Conservation (phyloP, 2,888 invertebrate genomes). For the Bugulina stolonifera region DNA sequence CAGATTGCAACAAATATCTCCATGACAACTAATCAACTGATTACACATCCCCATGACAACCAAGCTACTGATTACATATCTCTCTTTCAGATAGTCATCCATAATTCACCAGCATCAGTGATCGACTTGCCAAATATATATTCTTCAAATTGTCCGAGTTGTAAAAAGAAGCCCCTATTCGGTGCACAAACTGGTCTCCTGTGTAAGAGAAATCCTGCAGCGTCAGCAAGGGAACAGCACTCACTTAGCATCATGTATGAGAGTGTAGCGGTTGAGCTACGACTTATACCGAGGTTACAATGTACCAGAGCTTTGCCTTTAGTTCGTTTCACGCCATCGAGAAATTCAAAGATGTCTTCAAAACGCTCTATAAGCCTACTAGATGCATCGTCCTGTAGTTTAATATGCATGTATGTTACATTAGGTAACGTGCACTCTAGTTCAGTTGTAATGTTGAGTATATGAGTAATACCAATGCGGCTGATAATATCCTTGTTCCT, state of each 20-base stretch:
- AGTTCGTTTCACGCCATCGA: conserved; percentile 27
- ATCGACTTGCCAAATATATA: conserved; percentile 36
- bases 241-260: conserved; percentile 36
- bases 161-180: conserved; percentile 34
- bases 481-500: conserved; percentile 35
- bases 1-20: no score
- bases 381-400: conserved; percentile 30
- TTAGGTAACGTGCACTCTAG: background rate
- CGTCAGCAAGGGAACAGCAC: conserved; percentile 34
- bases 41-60: no score
- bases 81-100: background rate
- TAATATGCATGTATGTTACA: conserved; percentile 31
- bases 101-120: conserved; percentile 21
- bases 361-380: conserved; percentile 28
- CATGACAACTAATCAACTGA: no score
- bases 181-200: conserved; percentile 37
- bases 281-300: conserved; percentile 40
- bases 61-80: no score
- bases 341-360: conserved; percentile 30
- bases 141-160: conserved; percentile 36
- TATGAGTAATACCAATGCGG: conserved; percentile 39
- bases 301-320: conserved; percentile 40
- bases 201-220: conserved; percentile 35
- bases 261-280: conserved; percentile 37
- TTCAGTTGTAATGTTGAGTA: conserved; percentile 34